Conservation (phyloP, 2,888 invertebrate genomes). For the Galeruca laticollis region DNA sequence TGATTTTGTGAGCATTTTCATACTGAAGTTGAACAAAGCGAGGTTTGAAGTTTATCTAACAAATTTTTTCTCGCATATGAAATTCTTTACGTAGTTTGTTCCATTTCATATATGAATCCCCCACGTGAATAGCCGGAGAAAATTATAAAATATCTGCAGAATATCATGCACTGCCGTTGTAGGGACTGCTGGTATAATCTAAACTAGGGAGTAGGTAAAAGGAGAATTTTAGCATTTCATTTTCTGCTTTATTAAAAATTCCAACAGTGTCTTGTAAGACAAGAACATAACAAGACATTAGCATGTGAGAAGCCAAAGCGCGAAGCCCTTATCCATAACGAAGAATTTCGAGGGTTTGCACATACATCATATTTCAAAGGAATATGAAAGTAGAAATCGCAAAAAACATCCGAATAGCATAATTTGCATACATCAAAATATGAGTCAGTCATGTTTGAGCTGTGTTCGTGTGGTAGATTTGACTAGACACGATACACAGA, state of each 20-base stretch:
- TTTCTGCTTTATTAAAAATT: constrained; percentile 42
- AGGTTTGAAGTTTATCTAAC: too few relatives aligned
- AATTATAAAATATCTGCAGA: background rate
- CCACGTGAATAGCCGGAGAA: background rate
- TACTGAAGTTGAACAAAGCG: too few relatives aligned
- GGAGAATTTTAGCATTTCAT: constrained; percentile 39
- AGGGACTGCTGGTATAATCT: background rate
- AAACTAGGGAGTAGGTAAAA: constrained; percentile 3
- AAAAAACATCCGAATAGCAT: constrained; percentile 46
- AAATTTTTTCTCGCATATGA: background rate
- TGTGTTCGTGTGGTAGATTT: constrained; percentile 42
- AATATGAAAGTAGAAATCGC: constrained; percentile 42
- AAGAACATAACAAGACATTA: constrained; percentile 46
- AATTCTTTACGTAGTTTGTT: constrained; percentile 9
- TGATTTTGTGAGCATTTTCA: too few relatives aligned
- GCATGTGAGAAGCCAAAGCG: constrained; percentile 49
- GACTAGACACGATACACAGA: constrained; percentile 29
- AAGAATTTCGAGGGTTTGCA: constrained; percentile 39
- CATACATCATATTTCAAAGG: constrained; percentile 46
- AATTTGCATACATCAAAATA: constrained; percentile 48
- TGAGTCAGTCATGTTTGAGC: constrained; percentile 42
- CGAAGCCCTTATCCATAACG: constrained; percentile 43
- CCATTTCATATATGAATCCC: background rate
- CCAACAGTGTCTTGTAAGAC: constrained; percentile 39
- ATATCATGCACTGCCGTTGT: background rate